Evolutionary conservation across 2,113 vertebrate genomes (phyloP).

Genomic region (Nibea coibor): DNA sequence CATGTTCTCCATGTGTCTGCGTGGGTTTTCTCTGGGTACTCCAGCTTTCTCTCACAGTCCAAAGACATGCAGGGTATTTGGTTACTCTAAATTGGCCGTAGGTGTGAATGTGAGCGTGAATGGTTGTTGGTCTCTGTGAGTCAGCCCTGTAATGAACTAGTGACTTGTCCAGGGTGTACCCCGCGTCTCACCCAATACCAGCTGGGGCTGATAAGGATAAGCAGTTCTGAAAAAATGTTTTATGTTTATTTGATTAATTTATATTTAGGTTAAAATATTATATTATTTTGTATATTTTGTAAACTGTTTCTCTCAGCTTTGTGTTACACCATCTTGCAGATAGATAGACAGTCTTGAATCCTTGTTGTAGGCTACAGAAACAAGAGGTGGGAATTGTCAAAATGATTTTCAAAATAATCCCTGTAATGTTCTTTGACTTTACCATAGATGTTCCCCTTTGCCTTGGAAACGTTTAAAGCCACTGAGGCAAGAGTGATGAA

Average conservation of each 20-base stretch:
- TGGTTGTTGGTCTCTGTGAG: too few relatives aligned
- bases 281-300: neutral
- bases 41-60: too few relatives aligned
- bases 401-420: neutral
- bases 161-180: too few relatives aligned
- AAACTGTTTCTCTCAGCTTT: neutral
- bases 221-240: too few relatives aligned
- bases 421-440: conserved; percentile 34
- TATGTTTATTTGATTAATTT: neutral
- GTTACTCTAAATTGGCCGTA: too few relatives aligned
- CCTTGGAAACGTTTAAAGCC: conserved; percentile 47
- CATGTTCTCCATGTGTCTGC: too few relatives aligned
- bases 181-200: too few relatives aligned
- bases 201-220: too few relatives aligned
- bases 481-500: conserved; percentile 60
- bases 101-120: too few relatives aligned
- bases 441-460: conserved; percentile 20
- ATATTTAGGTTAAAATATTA: neutral
- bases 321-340: neutral
- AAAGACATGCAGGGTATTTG: too few relatives aligned
- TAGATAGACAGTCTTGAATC: neutral
- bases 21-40: too few relatives aligned
- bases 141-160: too few relatives aligned
- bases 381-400: neutral
- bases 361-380: neutral